These are phyloP conservation scores for Acanthosepion lycidas DNA, from an alignment of 2,888 invertebrate genomes.

Conservation along the genomic window DNA sequence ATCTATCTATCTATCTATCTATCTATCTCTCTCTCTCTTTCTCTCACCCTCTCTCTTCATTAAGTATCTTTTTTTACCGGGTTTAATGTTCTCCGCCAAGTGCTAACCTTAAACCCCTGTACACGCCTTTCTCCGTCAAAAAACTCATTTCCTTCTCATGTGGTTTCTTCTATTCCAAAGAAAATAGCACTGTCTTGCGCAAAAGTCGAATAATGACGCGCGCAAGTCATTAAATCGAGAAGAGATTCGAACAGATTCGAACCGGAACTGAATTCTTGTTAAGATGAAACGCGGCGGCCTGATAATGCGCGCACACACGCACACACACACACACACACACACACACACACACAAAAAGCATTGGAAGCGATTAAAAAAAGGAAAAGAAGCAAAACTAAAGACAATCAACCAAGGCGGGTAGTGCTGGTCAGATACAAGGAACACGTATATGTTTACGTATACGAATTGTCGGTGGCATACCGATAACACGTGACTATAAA, in stretches of 20 bases:
- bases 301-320: not conserved
- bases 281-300: not conserved
- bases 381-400: not conserved
- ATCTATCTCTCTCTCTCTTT: not conserved
- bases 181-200: not conserved
- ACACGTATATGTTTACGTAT: not conserved
- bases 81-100: not conserved
- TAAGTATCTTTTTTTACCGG: not conserved
- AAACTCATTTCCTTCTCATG: not conserved
- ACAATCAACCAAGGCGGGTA: not conserved
- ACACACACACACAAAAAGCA: no score
- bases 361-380: not conserved
- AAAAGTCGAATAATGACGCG: not conserved
- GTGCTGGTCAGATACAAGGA: not conserved
- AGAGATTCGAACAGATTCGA: not conserved
- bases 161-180: not conserved
- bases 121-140: not conserved
- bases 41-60: not conserved
- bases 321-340: no score
- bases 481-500: not conserved
- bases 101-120: not conserved
- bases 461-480: not conserved
- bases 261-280: not conserved
- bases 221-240: not conserved
- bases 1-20: not conserved